Percentiles rank a stretch among this genome's conserved stretches.
phyloP scores from a whole-genome alignment of 2,888 invertebrate species.

The Formica aserva region DNA sequence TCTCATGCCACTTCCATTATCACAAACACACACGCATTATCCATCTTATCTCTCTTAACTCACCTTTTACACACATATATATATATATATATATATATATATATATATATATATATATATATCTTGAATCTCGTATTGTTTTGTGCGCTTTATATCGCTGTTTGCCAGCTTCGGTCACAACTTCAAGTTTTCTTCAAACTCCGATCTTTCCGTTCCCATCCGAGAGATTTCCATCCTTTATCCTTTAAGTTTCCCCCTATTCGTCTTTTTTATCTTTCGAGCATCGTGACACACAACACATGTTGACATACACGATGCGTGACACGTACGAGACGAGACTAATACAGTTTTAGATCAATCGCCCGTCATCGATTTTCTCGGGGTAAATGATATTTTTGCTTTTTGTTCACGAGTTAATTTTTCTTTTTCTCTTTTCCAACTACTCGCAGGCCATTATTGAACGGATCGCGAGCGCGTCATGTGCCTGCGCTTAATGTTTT shows the following conservation, averaged over 20 bases:
- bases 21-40: slow-evolving; percentile 62
- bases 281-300: slow-evolving; percentile 1
- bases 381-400: slow-evolving; percentile 6
- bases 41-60: slow-evolving; percentile 69
- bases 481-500: slow-evolving; percentile 6
- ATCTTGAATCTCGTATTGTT: slow-evolving; percentile 78
- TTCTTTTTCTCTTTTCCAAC: neutral
- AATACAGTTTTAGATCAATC: neutral
- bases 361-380: slow-evolving; percentile 10
- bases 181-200: slow-evolving; percentile 75
- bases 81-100: slow-evolving; percentile 46
- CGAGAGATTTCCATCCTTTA: neutral
- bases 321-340: slow-evolving; percentile 2
- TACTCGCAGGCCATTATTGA: neutral
- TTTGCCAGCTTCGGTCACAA: slow-evolving; percentile 82
- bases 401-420: slow-evolving; percentile 5
- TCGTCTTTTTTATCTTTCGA: neutral
- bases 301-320: neutral
- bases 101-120: slow-evolving; percentile 67
- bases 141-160: slow-evolving; percentile 81
- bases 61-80: slow-evolving; percentile 62
- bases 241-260: neutral
- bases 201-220: slow-evolving; percentile 58
- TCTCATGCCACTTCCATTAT: slow-evolving; percentile 64
- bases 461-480: neutral